Base-by-base conservation (phyloP, 1,140 invertebrate species). In the Lerema accius region DNA sequence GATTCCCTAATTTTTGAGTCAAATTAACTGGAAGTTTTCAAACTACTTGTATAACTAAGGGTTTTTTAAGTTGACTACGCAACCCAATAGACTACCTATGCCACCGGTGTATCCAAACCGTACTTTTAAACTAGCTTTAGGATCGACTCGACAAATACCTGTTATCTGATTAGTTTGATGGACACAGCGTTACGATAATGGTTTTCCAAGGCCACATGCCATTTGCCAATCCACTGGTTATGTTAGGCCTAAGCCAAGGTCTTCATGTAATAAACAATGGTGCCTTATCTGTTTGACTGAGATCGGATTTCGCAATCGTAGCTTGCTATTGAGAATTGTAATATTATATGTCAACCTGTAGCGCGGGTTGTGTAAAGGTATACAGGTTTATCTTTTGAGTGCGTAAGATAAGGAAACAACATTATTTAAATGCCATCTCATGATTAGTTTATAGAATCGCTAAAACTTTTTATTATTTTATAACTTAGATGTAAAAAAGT, bases 211-310 rank as follows among this genome's bases (percentile, higher is more conserved):
- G 32, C 37, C 13, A 23, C 50, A 40, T 40, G 10, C 37, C 50
- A 23, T 53, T 53, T 53, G 50, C 50, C 50, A 53, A 53, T 53
- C 35, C 37, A 53, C 50, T 53, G 50, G 50, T 40, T 53, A 28
- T 37, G 11, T 23, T 40, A 53, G 50, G 35, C 50, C 35, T 13
- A 39, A 39, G 16, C 17, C 35, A 53, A 53, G 50, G 50, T 17
- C 32, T 39, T 39, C 26, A 19, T 39, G 3, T 39, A 17, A 51
- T 51, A 51, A 51, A 51, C 49, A 51, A 51, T 51, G 5, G 49
- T 39, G 28, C 32, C 48, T 50, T 51, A 51, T 51, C 28, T 51
- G 49, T 51, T 39, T 51, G 37, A 51, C 32, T 6, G 49, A 51
- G 49, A 50, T 50, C 49, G 32, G 16, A 32, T 51, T 39, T 51